Conservation (phyloP, 2,113 vertebrate species). For the Neodon shergylaensis region DNA sequence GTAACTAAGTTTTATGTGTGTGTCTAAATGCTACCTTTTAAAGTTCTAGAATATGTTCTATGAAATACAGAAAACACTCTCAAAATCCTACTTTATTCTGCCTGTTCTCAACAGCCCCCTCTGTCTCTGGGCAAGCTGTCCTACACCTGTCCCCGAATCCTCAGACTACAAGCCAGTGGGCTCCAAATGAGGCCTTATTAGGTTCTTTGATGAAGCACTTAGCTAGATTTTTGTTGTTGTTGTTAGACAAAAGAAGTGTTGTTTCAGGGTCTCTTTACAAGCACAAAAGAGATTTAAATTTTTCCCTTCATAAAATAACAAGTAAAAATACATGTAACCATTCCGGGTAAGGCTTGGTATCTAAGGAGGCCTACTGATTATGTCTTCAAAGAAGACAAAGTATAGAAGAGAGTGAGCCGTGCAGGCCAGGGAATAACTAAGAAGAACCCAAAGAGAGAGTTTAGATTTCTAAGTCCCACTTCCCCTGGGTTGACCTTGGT, state of each 20-base stretch:
- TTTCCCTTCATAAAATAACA: background rate
- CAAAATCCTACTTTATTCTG: background rate
- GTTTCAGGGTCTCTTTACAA: background rate
- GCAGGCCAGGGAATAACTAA: background rate
- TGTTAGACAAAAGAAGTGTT: background rate
- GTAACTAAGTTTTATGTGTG: background rate
- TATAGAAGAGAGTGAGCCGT: background rate
- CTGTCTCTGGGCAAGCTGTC: background rate
- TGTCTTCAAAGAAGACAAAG: background rate
- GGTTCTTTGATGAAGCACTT: background rate
- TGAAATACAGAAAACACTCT: background rate
- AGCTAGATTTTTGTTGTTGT: background rate
- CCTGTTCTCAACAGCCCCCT: background rate
- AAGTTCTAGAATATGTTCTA: slow-evolving; percentile 2
- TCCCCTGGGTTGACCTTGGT: background rate
- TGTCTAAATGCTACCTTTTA: background rate
- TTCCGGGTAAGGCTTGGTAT: background rate
- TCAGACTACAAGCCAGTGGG: background rate
- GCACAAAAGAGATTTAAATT: background rate
- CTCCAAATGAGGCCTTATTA: background rate
- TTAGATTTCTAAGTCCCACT: background rate
- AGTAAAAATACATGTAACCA: background rate
- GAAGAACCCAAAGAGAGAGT: background rate
- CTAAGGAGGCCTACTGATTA: background rate
- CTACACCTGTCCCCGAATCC: background rate